phyloP scores from a whole-genome alignment of 1,140 invertebrate species.

The Procambarus clarkii region DNA sequence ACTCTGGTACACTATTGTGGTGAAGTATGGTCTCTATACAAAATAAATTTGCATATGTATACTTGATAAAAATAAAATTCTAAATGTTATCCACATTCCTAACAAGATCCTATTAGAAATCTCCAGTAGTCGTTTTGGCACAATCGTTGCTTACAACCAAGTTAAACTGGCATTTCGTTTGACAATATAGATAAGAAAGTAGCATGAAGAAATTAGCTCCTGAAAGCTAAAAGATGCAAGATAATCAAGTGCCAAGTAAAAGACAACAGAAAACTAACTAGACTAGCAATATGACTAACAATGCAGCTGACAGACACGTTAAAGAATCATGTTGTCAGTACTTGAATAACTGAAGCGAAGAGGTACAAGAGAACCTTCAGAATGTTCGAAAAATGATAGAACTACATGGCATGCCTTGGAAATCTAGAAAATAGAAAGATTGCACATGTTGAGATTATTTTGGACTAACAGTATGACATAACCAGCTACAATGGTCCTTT shows the following conservation, averaged over 20 bases:
- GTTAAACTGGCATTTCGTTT: constrained; percentile 68
- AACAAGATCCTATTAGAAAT: constrained; percentile 71
- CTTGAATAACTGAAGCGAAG: constrained; percentile 28
- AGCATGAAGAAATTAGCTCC: constrained; percentile 57
- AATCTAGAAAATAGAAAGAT: constrained; percentile 70
- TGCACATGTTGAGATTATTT: constrained; percentile 66
- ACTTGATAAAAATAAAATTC: constrained; percentile 71
- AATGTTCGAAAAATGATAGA: constrained; percentile 32
- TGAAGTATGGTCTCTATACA: constrained; percentile 70
- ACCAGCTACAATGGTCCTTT: constrained; percentile 50
- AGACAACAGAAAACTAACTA: constrained; percentile 63
- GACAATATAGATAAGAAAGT: constrained; percentile 44
- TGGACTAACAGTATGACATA: constrained; percentile 58
- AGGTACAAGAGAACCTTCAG: constrained; percentile 13
- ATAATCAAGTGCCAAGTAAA: constrained; percentile 54
- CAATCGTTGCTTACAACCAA: constrained; percentile 71
- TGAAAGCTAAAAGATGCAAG: constrained; percentile 46
- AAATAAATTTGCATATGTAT: constrained; percentile 72
- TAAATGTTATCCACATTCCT: constrained; percentile 69
- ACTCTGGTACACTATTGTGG: constrained; percentile 70
- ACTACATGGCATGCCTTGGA: constrained; percentile 63
- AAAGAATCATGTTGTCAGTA: constrained; percentile 27
- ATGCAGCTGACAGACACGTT: constrained; percentile 17
- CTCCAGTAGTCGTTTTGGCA: constrained; percentile 69
- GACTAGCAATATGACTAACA: constrained; percentile 64